Conservation (phyloP, 1,140 invertebrate genomes). For the Holcopasites calliopsidis region DNA sequence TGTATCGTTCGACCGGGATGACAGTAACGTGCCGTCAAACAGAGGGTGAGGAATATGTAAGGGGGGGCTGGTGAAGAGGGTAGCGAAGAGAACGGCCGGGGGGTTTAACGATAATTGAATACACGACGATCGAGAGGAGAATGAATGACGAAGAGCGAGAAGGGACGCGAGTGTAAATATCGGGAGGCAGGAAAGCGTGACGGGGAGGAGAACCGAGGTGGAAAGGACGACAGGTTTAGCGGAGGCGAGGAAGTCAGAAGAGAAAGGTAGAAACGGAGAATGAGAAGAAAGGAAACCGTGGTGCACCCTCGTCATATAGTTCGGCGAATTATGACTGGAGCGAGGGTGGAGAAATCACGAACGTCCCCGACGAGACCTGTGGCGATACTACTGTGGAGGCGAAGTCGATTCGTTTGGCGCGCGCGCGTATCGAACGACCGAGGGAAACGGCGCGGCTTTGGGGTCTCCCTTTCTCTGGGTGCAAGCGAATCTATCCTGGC, state of each 20-base stretch:
- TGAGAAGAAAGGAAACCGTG: conserved; percentile 40
- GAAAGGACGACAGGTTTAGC: background rate
- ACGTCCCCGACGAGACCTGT: conserved; percentile 77
- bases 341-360: conserved; percentile 74
- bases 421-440: conserved; percentile 77
- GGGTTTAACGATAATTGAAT: too few relatives aligned
- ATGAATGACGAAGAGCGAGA: too few relatives aligned
- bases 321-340: conserved; percentile 45
- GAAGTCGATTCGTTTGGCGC: conserved; percentile 72
- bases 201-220: background rate
- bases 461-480: conserved; percentile 10
- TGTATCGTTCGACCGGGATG: background rate
- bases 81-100: too few relatives aligned
- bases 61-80: too few relatives aligned
- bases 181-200: background rate
- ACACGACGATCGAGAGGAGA: too few relatives aligned
- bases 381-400: conserved; percentile 76
- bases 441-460: conserved; percentile 36
- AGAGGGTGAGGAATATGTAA: background rate
- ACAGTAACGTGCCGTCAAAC: background rate
- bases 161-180: background rate
- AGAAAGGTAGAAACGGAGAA: conserved; percentile 28
- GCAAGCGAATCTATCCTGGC: conserved; percentile 20
- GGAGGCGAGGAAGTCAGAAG: background rate
- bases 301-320: conserved; percentile 63